phyloP scores from a whole-genome alignment of 35 echinoderm and acorn worm species.

The Lytechinus pictus region DNA sequence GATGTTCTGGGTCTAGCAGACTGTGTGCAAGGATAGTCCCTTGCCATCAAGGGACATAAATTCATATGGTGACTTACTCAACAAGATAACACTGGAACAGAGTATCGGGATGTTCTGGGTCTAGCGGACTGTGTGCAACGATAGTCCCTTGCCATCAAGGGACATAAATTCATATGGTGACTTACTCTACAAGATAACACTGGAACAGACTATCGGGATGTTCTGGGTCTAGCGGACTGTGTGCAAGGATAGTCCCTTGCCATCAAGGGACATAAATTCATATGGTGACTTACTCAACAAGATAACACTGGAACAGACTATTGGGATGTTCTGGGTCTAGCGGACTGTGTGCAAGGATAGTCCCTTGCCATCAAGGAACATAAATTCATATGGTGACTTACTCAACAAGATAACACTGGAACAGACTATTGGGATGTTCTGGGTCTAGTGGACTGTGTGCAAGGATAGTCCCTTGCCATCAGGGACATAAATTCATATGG shows the following conservation, averaged over 20 bases:
- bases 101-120: slow-evolving; percentile 83
- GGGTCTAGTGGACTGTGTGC: slow-evolving; percentile 83
- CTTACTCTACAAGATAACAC: slow-evolving; percentile 93
- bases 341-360: slow-evolving; percentile 78
- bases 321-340: slow-evolving; percentile 83
- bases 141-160: slow-evolving; percentile 97
- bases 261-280: too few species aligned
- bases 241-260: slow-evolving; percentile 80
- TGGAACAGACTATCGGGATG: slow-evolving; percentile 92
- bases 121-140: slow-evolving; percentile 79
- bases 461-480: slow-evolving; percentile 90
- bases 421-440: slow-evolving; percentile 86
- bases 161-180: slow-evolving; percentile 2
- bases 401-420: slow-evolving; percentile 95
- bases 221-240: slow-evolving; percentile 85
- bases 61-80: slow-evolving; percentile 64
- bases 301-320: slow-evolving; percentile 96
- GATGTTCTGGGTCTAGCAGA: slow-evolving; percentile 80
- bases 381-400: slow-evolving; percentile 58
- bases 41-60: too few species aligned
- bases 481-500: slow-evolving; percentile 51
- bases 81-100: slow-evolving; percentile 96
- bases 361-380: slow-evolving; percentile 98
- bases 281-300: slow-evolving; percentile 75
- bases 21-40: slow-evolving; percentile 81